A percentile compares a stretch with the other conserved stretches of the same genome.
phyloP scores from a whole-genome alignment of 2,888 invertebrate genomes.

The Euproctis similis region DNA sequence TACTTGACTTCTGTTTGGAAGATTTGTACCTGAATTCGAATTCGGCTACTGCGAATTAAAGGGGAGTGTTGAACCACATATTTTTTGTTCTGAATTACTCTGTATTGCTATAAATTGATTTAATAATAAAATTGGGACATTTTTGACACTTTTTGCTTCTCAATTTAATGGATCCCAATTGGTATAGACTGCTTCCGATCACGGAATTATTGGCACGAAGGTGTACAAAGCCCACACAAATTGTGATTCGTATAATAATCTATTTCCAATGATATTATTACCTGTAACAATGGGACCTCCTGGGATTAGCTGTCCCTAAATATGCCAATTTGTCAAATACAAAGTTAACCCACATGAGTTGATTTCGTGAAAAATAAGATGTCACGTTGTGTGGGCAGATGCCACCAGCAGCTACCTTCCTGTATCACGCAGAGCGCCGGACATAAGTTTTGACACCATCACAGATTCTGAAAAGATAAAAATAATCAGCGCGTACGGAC shows the following conservation, averaged over 20 bases:
- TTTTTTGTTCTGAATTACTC: too few species aligned
- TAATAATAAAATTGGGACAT: too few species aligned
- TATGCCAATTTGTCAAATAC: constrained; percentile 58
- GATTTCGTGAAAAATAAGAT: constrained; percentile 52
- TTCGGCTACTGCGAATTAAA: too few species aligned
- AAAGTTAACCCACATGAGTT: constrained; percentile 45
- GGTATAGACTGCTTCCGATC: constrained; percentile 56
- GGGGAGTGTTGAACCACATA: too few species aligned
- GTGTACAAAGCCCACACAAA: constrained; percentile 27
- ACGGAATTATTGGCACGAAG: constrained; percentile 36
- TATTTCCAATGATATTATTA: constrained; percentile 36
- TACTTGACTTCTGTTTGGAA: too few species aligned
- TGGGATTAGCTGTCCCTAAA: constrained; percentile 37
- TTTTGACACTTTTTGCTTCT: constrained; percentile 34
- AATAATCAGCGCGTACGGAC: constrained; percentile 70
- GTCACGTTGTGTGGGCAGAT: constrained; percentile 63
- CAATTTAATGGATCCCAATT: constrained; percentile 34
- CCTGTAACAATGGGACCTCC: constrained; percentile 55
- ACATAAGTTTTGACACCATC: constrained; percentile 72
- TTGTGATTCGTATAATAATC: constrained; percentile 22
- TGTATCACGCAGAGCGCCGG: constrained; percentile 65
- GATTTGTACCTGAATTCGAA: too few species aligned
- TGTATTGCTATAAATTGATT: too few species aligned
- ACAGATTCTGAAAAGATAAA: constrained; percentile 59
- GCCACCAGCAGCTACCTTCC: constrained; percentile 63